Evolutionary conservation across 64 coral and sea anemone species (phyloP).

Genomic region (Acropora yongei): DNA sequence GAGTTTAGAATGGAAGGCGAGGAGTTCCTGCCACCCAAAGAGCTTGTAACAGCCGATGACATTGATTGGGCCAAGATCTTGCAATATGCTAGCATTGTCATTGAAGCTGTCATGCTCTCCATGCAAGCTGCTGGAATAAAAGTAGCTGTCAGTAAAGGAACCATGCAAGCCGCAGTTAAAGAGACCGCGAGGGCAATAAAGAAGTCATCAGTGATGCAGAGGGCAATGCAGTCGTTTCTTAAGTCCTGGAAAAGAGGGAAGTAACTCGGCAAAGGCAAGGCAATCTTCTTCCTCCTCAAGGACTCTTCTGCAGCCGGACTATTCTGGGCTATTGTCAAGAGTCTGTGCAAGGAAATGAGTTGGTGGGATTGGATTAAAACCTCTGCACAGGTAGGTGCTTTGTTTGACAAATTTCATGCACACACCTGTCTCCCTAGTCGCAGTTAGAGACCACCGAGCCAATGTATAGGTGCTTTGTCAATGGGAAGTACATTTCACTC

Average conservation of each 20-base stretch:
- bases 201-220: conserved; percentile 15
- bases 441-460: no score
- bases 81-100: conserved; percentile 29
- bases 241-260: conserved; percentile 29
- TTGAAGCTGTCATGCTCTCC: conserved; percentile 17
- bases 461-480: no score
- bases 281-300: neutral
- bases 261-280: conserved; percentile 22
- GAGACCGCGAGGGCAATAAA: neutral
- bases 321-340: conserved; percentile 58
- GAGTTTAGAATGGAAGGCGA: conserved; percentile 21
- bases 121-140: conserved; percentile 41
- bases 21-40: neutral
- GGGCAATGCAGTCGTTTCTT: conserved; percentile 32
- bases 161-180: neutral
- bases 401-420: neutral
- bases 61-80: conserved; percentile 29
- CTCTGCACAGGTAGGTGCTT: conserved; percentile 5
- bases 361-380: conserved; percentile 40
- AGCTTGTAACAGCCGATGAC: neutral
- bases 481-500: no score
- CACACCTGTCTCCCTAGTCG: no score
- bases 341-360: conserved; percentile 27
- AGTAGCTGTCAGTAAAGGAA: neutral
- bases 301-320: neutral